Percentiles rank a stretch among this genome's conserved stretches.
These are phyloP conservation scores for Acheta domesticus DNA, from an alignment of 2,888 invertebrate species.

Conservation along the genomic window DNA sequence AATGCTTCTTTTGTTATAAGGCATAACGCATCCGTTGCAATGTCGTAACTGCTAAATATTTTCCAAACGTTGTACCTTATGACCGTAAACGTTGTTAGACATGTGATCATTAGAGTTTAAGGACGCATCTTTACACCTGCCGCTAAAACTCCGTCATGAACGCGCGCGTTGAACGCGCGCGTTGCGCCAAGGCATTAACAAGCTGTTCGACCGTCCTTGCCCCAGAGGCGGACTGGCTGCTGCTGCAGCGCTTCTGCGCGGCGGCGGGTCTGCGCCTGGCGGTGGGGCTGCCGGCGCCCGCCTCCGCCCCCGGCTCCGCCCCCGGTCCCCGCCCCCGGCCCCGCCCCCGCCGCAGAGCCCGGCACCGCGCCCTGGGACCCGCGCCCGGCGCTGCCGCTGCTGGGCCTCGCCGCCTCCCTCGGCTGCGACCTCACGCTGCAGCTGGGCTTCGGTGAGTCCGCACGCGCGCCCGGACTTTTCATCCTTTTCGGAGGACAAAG, in stretches of 20 bases:
- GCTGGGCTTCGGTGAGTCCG: constrained; percentile 62
- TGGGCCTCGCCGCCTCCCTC: constrained; percentile 63
- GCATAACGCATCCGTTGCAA: too few relatives aligned
- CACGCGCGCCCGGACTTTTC: too few relatives aligned
- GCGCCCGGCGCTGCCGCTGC: constrained; percentile 45
- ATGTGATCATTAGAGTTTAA: too few relatives aligned
- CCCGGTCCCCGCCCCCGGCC: constrained; percentile 57
- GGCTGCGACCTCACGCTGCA: constrained; percentile 69
- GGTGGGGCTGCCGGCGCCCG: constrained; percentile 23
- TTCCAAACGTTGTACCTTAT: too few relatives aligned
- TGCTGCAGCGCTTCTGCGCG: constrained; percentile 18
- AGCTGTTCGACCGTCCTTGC: too few relatives aligned
- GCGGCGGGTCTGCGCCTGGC: constrained; percentile 22
- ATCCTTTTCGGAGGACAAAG: background rate
- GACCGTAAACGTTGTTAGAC: too few relatives aligned
- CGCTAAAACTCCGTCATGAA: too few relatives aligned
- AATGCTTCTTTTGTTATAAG: too few relatives aligned
- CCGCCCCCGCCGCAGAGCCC: constrained; percentile 40
- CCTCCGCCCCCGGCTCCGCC: constrained; percentile 51
- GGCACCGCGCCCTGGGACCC: constrained; percentile 60
- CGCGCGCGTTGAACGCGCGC: too few relatives aligned
- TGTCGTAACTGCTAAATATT: too few relatives aligned
- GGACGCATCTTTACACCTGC: too few relatives aligned
- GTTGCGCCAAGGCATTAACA: too few relatives aligned
- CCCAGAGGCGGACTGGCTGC: constrained; percentile 22